These are phyloP conservation scores for Trachelus troglodyta DNA, from an alignment of 2,888 invertebrate genomes.

Conservation along the genomic window DNA sequence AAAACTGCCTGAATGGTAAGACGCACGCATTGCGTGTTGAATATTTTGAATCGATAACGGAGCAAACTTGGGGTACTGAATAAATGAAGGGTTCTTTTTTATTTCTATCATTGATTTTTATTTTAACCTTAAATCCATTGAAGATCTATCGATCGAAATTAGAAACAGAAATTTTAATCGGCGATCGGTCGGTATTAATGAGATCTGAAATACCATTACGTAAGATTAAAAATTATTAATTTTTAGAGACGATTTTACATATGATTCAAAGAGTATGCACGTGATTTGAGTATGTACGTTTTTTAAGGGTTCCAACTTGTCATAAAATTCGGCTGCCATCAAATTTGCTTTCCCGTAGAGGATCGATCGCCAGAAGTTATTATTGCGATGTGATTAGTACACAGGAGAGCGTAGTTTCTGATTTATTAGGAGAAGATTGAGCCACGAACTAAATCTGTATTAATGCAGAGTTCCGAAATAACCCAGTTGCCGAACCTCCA, in stretches of 20 bases:
- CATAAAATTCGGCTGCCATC: background rate
- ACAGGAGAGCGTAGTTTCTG: conserved; percentile 22
- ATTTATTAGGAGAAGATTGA: conserved; percentile 38
- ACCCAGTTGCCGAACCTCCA: conserved; percentile 30
- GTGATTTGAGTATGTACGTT: background rate
- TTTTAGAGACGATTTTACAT: background rate
- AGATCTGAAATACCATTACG: background rate
- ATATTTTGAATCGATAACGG: conserved; percentile 37
- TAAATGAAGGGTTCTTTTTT: background rate
- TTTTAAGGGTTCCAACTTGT: background rate
- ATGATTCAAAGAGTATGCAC: background rate
- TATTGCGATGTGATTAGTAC: conserved; percentile 5
- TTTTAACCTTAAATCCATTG: background rate
- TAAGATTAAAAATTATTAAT: background rate
- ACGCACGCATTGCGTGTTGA: conserved; percentile 39
- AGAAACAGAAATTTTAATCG: background rate
- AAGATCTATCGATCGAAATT: background rate
- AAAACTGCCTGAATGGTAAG: conserved; percentile 39
- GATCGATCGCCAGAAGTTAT: conserved; percentile 4
- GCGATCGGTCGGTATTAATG: background rate
- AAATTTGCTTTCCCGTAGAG: background rate
- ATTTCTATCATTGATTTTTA: background rate
- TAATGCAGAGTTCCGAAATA: conserved; percentile 32
- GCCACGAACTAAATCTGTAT: conserved; percentile 36
- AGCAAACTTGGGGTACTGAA: conserved; percentile 17